phyloP scores from a whole-genome alignment of 2,797 vertebrate species.

The Phylloscopus collybita region DNA sequence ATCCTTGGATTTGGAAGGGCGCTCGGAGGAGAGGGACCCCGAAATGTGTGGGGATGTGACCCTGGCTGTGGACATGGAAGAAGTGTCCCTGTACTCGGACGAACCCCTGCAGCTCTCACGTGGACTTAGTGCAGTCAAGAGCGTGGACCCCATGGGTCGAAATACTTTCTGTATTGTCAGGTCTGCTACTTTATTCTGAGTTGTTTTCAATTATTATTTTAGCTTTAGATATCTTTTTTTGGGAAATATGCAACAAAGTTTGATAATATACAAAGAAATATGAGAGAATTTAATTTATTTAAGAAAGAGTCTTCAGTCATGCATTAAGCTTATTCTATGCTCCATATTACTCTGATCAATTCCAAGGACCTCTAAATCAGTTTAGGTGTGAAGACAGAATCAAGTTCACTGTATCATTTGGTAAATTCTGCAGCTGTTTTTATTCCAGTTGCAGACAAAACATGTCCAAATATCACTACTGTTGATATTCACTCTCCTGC shows the following conservation, averaged over 20 bases:
- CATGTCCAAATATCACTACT: background rate
- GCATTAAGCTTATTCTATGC: background rate
- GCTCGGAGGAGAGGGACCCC: background rate
- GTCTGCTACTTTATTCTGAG: conserved; percentile 65
- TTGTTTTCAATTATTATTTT: background rate
- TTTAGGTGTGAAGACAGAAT: background rate
- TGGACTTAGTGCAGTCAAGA: conserved; percentile 77
- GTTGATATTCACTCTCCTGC: background rate
- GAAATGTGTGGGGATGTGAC: conserved; percentile 23
- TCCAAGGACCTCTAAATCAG: background rate
- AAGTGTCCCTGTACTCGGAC: conserved; percentile 38
- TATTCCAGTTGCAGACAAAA: background rate
- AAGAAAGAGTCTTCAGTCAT: background rate
- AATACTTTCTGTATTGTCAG: conserved; percentile 87
- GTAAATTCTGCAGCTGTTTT: background rate
- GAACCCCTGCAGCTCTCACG: conserved; percentile 72
- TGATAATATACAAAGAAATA: background rate
- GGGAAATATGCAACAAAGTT: background rate
- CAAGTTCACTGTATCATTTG: background rate
- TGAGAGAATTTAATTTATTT: background rate
- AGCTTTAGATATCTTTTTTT: background rate
- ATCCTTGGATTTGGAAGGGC: background rate
- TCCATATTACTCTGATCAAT: background rate
- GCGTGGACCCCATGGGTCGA: conserved; percentile 73
- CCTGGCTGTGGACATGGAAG: conserved; percentile 81